Evolutionary conservation across 2,113 vertebrate genomes (phyloP).

Genomic region (Hirundichthys speculiger): DNA sequence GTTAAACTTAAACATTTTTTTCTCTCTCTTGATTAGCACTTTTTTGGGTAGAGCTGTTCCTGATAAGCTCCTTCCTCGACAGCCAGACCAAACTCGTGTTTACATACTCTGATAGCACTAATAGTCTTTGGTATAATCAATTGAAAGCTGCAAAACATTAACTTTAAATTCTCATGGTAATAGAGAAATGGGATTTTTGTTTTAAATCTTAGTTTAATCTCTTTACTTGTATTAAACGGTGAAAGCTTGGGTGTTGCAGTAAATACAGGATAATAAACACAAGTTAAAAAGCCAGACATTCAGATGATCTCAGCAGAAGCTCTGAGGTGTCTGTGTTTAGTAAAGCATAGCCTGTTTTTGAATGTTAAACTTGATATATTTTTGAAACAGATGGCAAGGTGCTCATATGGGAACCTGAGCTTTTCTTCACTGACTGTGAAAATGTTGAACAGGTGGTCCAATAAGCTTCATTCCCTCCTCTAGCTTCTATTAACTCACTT

Average conservation of each 20-base stretch:
- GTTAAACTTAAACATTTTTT: constrained; percentile 1
- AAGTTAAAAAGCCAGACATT: too few relatives aligned
- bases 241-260: not conserved
- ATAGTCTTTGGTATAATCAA: constrained; percentile 69
- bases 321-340: constrained; percentile 37
- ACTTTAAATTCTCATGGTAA: constrained; percentile 6
- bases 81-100: constrained; percentile 61
- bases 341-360: constrained; percentile 40
- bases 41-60: constrained; percentile 37
- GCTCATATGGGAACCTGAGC: constrained; percentile 58
- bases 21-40: constrained; percentile 49
- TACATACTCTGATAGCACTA: constrained; percentile 55
- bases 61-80: constrained; percentile 56
- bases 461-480: constrained; percentile 40
- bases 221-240: too few relatives aligned
- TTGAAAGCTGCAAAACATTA: constrained; percentile 43
- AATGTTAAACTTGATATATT: constrained; percentile 45
- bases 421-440: constrained; percentile 62
- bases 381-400: constrained; percentile 66
- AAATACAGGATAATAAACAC: not conserved
- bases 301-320: not conserved
- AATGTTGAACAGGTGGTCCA: constrained; percentile 66
- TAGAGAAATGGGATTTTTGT: not conserved
- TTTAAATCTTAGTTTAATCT: too few relatives aligned
- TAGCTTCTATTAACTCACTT: constrained; percentile 11